phyloP scores from a whole-genome alignment of 1,140 invertebrate genomes.

The Pogonognathellus flavescens region DNA sequence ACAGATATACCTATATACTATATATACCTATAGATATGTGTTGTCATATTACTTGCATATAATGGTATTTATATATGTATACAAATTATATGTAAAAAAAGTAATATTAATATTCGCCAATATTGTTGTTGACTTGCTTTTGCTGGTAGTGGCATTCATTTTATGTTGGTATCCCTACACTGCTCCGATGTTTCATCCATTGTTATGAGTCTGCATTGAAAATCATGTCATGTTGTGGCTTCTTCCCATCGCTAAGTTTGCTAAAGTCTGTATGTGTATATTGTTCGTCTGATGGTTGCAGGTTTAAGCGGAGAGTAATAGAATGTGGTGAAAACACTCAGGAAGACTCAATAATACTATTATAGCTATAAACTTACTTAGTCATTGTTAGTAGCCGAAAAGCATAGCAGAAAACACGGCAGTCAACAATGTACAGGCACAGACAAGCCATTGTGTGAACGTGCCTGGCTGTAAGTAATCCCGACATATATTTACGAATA shows the following conservation, averaged over 20 bases:
- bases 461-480: too few species aligned
- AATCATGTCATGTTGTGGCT: constrained; percentile 53
- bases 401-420: too few species aligned
- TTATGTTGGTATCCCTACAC: background rate
- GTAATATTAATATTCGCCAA: too few species aligned
- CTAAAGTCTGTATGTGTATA: background rate
- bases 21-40: too few species aligned
- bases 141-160: background rate
- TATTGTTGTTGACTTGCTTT: background rate
- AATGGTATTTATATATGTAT: background rate
- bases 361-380: constrained; percentile 34
- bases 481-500: too few species aligned
- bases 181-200: constrained; percentile 17
- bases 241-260: constrained; percentile 17
- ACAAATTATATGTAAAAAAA: background rate
- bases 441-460: too few species aligned
- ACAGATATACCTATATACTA: background rate
- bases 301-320: too few species aligned
- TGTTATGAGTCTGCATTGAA: constrained; percentile 19
- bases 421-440: too few species aligned
- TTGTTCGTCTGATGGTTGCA: too few species aligned
- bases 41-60: background rate
- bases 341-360: background rate
- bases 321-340: too few species aligned
- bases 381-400: background rate